Conservation (phyloP, 2,797 vertebrate genomes). For the Crocidura indochinensis region DNA sequence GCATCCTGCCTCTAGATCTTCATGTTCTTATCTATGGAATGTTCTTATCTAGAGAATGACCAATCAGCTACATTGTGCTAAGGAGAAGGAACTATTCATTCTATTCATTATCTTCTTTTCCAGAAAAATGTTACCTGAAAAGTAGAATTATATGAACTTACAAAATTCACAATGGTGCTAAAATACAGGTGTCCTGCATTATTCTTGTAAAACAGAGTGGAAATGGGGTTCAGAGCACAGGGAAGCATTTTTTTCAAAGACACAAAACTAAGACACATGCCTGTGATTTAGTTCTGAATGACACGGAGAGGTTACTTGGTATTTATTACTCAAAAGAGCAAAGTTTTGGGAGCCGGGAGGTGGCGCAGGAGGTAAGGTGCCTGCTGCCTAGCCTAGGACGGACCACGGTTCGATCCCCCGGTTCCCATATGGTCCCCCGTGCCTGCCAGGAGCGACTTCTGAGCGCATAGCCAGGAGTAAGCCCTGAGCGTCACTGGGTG, state of each 20-base stretch:
- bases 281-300: neutral
- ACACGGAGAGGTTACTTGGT: neutral
- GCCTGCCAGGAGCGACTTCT: no score
- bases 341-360: constrained; percentile 32
- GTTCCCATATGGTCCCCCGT: no score
- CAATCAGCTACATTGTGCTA: no score
- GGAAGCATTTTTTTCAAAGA: neutral
- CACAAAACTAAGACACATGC: neutral
- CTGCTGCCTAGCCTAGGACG: no score
- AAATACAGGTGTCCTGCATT: neutral
- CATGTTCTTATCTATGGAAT: neutral
- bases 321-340: constrained; percentile 1
- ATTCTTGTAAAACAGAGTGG: neutral
- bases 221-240: neutral
- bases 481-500: no score
- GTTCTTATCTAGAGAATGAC: neutral
- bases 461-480: no score
- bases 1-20: neutral
- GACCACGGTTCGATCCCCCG: no score
- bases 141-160: neutral
- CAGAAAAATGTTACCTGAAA: constrained; percentile 54
- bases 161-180: constrained; percentile 15
- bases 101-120: constrained; percentile 37
- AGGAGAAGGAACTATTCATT: no score
- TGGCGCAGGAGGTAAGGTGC: no score